phyloP scores from a whole-genome alignment of 2,797 vertebrate genomes.

The Typhlichthys subterraneus region DNA sequence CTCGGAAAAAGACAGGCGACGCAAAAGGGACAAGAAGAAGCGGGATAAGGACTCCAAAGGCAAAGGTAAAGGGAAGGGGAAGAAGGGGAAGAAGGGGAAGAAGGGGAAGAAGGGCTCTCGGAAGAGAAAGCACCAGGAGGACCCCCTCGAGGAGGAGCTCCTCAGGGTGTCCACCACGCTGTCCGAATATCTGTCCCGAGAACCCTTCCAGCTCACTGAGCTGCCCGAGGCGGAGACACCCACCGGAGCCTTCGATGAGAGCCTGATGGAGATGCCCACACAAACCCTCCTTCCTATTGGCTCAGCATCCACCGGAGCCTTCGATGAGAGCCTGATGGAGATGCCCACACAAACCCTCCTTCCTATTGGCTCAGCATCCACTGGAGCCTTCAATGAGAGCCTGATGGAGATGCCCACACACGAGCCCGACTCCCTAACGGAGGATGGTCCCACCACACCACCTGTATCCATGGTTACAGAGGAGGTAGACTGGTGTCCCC shows the following conservation, averaged over 20 bases:
- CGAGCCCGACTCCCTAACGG: conserved; percentile 57
- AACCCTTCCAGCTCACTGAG: conserved; percentile 40
- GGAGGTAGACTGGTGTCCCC: conserved; percentile 65
- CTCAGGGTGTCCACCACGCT: conserved; percentile 58
- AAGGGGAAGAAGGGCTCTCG: conserved; percentile 66
- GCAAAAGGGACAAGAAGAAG: conserved; percentile 80
- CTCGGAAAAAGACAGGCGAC: conserved; percentile 68
- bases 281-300: too few relatives aligned
- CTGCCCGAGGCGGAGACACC: conserved; percentile 22
- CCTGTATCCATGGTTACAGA: conserved; percentile 58
- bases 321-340: conserved; percentile 29
- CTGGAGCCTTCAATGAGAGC: conserved; percentile 35
- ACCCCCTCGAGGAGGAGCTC: conserved; percentile 62
- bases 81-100: conserved; percentile 33
- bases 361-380: neutral
- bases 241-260: conserved; percentile 35
- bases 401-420: conserved; percentile 61
- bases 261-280: conserved; percentile 8
- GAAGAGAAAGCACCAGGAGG: conserved; percentile 65
- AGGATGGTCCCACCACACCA: conserved; percentile 30
- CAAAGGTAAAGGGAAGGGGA: conserved; percentile 69
- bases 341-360: too few relatives aligned
- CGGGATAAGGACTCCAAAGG: conserved; percentile 63
- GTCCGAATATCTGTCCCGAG: conserved; percentile 59
- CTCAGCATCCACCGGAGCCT: conserved; percentile 19